Base-by-base conservation (phyloP, 2,888 invertebrate species). In the Esperia sulphurella region DNA sequence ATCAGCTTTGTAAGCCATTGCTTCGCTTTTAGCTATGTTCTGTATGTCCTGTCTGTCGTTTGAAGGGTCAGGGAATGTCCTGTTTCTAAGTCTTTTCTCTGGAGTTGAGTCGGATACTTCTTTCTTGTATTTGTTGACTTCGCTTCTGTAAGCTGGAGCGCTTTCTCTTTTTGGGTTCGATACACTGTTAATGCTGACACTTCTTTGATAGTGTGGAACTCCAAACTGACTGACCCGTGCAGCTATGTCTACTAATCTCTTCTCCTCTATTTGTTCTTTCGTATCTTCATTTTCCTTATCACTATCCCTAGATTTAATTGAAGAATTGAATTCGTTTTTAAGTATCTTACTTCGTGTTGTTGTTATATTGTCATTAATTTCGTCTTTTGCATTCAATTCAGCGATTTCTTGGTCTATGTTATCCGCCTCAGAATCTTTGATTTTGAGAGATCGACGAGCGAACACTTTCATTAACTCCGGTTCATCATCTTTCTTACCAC, bases 391-490 rank as follows among this genome's bases (percentile, higher is more conserved):
- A 21, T 79, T 35, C n/a, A 31, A 9, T 31, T 88, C 83, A 0
- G 91, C 80, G 35, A 92, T 90, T 54, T 92, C 91, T 53, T 92
- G 91, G 12, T 91, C 90, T 50, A 94, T 79, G 39, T 79, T 81
- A 50, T 92, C 92, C 0, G 88, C 90, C 62, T 95, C 94, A 4
- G 83, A 82, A 61, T 95, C 95, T 81, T 94, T 94, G n/a, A 95
- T 84, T 80, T 95, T 95, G 0, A 95, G 81, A n/a, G 95, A 95
- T 49, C 95, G 83, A 40, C 95, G 85, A 0, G 95, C 95, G 70
- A 95, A 95, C 0, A 95, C 95, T 79, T 95, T 95, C 92, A 95
- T 93, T 8, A 95, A 72, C 76, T 95, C 95, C 0, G 95, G 95
- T 71, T 95, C 94, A 33, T 94, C 93, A 49, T 95, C 94, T 60